Evolutionary conservation across 1,140 invertebrate species (phyloP).

Genomic region (Marisa cornuarietis): DNA sequence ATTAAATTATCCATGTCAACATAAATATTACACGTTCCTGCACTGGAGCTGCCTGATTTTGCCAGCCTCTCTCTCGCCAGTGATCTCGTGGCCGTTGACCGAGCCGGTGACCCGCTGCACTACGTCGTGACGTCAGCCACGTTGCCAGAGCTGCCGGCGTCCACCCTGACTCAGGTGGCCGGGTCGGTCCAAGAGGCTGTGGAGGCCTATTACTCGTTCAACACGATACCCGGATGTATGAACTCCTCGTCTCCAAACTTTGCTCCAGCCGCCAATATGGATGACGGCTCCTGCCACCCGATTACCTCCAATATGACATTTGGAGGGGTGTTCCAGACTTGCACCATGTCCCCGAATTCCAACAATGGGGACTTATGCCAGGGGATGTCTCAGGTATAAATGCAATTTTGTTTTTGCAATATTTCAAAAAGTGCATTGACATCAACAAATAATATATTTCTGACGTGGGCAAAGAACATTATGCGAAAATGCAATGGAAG

Average conservation of each 20-base stretch:
- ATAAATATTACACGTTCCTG: neutral
- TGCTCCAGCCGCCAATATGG: slow-evolving; percentile 45
- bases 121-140: slow-evolving; percentile 38
- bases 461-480: too few relatives aligned
- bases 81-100: slow-evolving; percentile 47
- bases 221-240: slow-evolving; percentile 47
- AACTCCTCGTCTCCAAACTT: slow-evolving; percentile 46
- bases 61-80: neutral
- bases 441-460: too few relatives aligned
- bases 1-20: neutral
- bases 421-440: too few relatives aligned
- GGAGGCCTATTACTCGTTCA: slow-evolving; percentile 49
- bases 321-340: slow-evolving; percentile 53
- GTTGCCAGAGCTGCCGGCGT: slow-evolving; percentile 42
- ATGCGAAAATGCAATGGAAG: too few relatives aligned
- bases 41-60: neutral
- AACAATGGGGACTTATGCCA: slow-evolving; percentile 20
- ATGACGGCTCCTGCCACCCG: slow-evolving; percentile 44
- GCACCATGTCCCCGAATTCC: slow-evolving; percentile 19
- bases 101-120: slow-evolving; percentile 48
- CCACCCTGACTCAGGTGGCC: neutral
- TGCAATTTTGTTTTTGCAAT: too few relatives aligned
- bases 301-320: slow-evolving; percentile 45
- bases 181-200: slow-evolving; percentile 33
- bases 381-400: neutral